Evolutionary conservation across 2,888 invertebrate species (phyloP).

Genomic region (Falcaria lacertinaria): DNA sequence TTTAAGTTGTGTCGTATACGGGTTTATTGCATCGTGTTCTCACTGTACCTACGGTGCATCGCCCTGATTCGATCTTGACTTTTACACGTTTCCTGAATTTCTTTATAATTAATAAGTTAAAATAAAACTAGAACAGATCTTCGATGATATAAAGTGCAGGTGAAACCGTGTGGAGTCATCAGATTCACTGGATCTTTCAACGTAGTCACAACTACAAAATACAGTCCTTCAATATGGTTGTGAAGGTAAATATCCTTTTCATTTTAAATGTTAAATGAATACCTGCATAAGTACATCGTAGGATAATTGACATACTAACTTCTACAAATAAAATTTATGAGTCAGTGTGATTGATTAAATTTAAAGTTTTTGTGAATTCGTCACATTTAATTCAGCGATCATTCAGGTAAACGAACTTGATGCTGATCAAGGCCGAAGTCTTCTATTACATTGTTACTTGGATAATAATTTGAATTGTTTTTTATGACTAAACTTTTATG

Average conservation of each 20-base stretch:
- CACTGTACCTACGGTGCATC: constrained; percentile 46
- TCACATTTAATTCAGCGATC: not conserved
- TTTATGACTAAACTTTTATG: no score
- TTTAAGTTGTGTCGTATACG: no score
- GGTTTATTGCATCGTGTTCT: constrained; percentile 22
- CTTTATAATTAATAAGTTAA: constrained; percentile 43
- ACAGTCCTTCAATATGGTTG: constrained; percentile 54
- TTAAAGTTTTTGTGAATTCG: not conserved
- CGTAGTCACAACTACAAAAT: constrained; percentile 52
- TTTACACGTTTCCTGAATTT: constrained; percentile 69
- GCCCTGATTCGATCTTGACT: constrained; percentile 62
- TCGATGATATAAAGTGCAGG: constrained; percentile 50
- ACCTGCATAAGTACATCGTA: no score
- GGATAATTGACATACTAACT: not conserved
- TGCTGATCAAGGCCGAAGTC: not conserved
- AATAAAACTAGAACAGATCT: constrained; percentile 48
- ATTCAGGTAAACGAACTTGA: not conserved
- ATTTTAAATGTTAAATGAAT: no score
- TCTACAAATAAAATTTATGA: not conserved
- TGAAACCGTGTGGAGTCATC: constrained; percentile 31
- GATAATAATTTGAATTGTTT: no score
- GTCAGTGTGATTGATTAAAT: not conserved
- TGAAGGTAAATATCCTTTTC: constrained; percentile 49
- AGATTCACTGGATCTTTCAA: constrained; percentile 43
- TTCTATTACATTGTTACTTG: not conserved